Base-by-base conservation (phyloP, 2,113 vertebrate genomes). In the Hassar affinis region DNA sequence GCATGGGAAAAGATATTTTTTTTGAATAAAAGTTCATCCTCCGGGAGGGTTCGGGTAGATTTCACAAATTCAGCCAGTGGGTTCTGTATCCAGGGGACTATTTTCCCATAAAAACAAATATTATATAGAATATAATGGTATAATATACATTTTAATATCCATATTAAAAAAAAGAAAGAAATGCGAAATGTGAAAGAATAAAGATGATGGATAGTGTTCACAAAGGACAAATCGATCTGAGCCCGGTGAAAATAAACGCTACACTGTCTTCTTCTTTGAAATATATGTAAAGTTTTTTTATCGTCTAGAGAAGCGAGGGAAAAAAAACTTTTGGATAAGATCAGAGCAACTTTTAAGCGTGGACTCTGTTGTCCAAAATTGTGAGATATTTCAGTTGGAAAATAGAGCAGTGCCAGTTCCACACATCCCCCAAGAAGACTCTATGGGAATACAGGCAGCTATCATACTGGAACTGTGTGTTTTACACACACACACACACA, bases 401-500 rank as follows among this genome's bases (percentile, higher is more conserved):
- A 76, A 84, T 42, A 79, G 42, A 84, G 25, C 77, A 38, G 38
- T 84, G 76, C 64, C 76, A 79, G 82, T 61, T 80, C 83, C 79
- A 81, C 79, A 69, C 49, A 69, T 69, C 64, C 56, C 45, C 79
- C 77, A 80, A 84, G 69, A 51, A 74, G 77, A 79, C 52, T 80
- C 83, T 84, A 61, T 80, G 83, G 83, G 83, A 59, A 80, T 71
- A 62, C 66, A 61, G 66, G 52, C 61, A 78, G 79, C 62, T 76
- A 72, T 79, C 35, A 66, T 84, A 80, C 54, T 79, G 77, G 66
- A 84, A 61, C 54, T 14, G 6, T 66, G 14, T n/a, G n/a, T n/a
- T n/a, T n/a, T n/a, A 72, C 78, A 82, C 80, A 81, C 49, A 74
- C 66, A 68, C 45, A 45, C 27, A 68, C 49, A 64, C 78, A 79